Percentiles rank a stretch among this genome's conserved stretches.
phyloP scores from a whole-genome alignment of 2,888 invertebrate species.

The Molorchus minor region DNA sequence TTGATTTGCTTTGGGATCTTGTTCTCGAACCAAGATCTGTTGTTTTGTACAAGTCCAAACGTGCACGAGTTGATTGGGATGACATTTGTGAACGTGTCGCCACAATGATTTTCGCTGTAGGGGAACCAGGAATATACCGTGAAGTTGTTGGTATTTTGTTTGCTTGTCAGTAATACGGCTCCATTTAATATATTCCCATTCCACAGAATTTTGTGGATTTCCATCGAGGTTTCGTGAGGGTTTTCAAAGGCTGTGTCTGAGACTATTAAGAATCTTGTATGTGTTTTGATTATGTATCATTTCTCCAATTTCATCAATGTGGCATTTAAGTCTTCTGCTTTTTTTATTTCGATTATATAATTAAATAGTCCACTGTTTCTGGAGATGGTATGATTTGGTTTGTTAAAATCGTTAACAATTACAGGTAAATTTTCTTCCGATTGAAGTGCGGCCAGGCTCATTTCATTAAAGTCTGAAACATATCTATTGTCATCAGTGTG shows the following conservation, averaged over 20 bases:
- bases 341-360: slow-evolving; percentile 26
- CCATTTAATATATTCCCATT: neutral
- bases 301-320: slow-evolving; percentile 11
- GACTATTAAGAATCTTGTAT: slow-evolving; percentile 1
- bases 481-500: neutral
- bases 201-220: slow-evolving; percentile 18
- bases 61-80: neutral
- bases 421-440: neutral
- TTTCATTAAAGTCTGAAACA: neutral
- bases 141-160: neutral
- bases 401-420: slow-evolving; percentile 16
- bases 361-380: no score
- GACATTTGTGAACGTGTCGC: neutral
- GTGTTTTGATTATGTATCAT: no score
- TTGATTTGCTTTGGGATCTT: slow-evolving; percentile 35
- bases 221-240: neutral
- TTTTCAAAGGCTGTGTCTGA: neutral
- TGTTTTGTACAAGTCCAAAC: neutral
- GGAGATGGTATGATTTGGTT: neutral
- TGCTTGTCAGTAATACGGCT: neutral
- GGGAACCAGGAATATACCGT: slow-evolving; percentile 10
- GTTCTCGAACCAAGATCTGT: neutral
- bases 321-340: slow-evolving; percentile 8
- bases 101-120: neutral
- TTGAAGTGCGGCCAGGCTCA: slow-evolving; percentile 12